Base-by-base conservation (phyloP, 23 tunicate genomes). In the Corella eumyota region DNA sequence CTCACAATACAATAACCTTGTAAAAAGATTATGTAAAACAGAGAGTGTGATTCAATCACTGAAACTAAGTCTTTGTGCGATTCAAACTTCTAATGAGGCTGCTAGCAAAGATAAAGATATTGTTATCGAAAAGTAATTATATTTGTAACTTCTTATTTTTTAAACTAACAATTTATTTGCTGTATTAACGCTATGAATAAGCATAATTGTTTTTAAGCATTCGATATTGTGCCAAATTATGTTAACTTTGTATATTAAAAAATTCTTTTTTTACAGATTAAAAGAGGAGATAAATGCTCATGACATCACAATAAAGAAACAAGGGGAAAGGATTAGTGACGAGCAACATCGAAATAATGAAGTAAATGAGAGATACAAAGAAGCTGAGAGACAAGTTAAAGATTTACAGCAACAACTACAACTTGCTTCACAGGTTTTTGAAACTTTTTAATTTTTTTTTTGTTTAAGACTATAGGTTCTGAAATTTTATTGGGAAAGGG, bases 21-120 rank as follows among this genome's bases (percentile, higher is more conserved):
- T 84, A 13, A 66, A 49, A 3, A 71, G 94, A 11, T 34, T 84
- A 44, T 84, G 94, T 64, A 75, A 75, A 45, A 64, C 94, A 29
- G 94, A 84, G 38, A 84, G 94, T 45, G 73, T 84, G 9, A 75
- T 84, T 29, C 94, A 75, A 27, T 74, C 94, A 1, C 36, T 84
- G 30, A 84, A 84, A 34, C 45, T 75, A 45, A 77, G 66, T 35
- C 61, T 84, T 33, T 75, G 83, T 32, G 36, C 83, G 30, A 25
- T 75, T 38, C 74, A 75, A 64, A 60, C 94, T 13, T 25, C 56
- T 17, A 68, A 75, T 32, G 83, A 84, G 60, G 72, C 80, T 28
- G 40, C 78, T 28, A 69, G 75, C 35, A 46, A 57, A 64, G 94
- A 84, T 36, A 84, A 84, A 56, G 58, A 63, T 26, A 15, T 72